Base-by-base conservation (phyloP, 2,113 vertebrate species). In the Oreotragus oreotragus region DNA sequence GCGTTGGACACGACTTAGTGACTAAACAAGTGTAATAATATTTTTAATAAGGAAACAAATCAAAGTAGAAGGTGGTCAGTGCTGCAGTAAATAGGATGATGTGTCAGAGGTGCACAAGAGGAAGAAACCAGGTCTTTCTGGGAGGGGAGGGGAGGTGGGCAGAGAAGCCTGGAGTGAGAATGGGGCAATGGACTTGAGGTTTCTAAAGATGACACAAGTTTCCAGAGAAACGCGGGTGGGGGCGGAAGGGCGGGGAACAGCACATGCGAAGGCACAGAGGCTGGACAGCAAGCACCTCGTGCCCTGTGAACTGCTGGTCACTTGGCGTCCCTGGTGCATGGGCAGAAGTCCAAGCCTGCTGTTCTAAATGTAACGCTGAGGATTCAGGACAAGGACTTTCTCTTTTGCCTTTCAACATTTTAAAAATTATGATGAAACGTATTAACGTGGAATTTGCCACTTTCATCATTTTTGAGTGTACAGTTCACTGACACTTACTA, bases 31-130 rank as follows among this genome's bases (percentile, higher is more conserved):
- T n/a, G 6, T 10, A 83, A 43, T 51, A 19, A 27, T 51, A 16
- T 88, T 84, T 83, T 49, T 14, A 70, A 64, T 58, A 62, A 90
- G 76, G 58, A 85, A 92, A 39, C 12, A 92, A 84, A 66, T 86
- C 57, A n/a, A 23, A 43, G 25, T 10, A 16, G 47, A 66, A 43
- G n/a, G 6, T 3, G 2, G 13, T 27, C 15, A 30, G 27, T 45
- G 25, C 21, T 55, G 2, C 23, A 17, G n/a, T 1, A 19, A 17
- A 36, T 1, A 23, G 49, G 12, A 1, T 7, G 25, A 27, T 2
- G 11, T 10, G 30, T 8, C 14, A 53, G 73, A 49, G 57, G 60
- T 39, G 33, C 25, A 21, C 7, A 83, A 58, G 51, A 80, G 6
- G 55, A 43, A 80, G 55, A 3, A 36, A 49, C 14, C 16, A 39